Conservation (phyloP, 2,888 invertebrate species). For the Diabrotica balteata region DNA sequence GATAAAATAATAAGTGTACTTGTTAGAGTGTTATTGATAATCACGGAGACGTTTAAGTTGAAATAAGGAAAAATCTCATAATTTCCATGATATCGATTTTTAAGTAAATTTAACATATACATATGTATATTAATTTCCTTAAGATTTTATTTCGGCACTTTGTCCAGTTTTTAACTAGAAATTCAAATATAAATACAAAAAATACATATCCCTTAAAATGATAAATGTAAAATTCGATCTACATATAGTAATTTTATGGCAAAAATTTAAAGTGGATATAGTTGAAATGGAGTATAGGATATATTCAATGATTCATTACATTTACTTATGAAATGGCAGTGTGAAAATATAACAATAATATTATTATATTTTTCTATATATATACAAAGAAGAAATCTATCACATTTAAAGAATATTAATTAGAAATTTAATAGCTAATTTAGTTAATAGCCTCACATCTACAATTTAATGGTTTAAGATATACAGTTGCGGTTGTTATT, state of each 20-base stretch:
- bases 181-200: too few relatives aligned
- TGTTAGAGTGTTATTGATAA: too few relatives aligned
- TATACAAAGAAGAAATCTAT: conserved; percentile 22
- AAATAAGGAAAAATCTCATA: too few relatives aligned
- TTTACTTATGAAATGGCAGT: conserved; percentile 28
- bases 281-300: neutral
- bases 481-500: too few relatives aligned
- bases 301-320: neutral
- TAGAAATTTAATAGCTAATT: neutral
- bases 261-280: neutral
- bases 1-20: too few relatives aligned
- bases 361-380: conserved; percentile 5
- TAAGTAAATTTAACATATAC: too few relatives aligned
- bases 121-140: too few relatives aligned
- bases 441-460: conserved; percentile 5
- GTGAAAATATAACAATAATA: conserved; percentile 23
- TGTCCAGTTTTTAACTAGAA: too few relatives aligned
- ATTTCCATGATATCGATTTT: too few relatives aligned
- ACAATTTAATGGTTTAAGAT: neutral
- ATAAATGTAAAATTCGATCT: neutral
- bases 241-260: neutral
- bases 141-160: too few relatives aligned
- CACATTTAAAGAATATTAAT: conserved; percentile 13
- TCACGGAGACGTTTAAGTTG: too few relatives aligned
- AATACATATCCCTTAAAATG: too few relatives aligned